Percentiles rank a stretch among this genome's conserved stretches.
These are phyloP conservation scores for Andrena dorsata DNA, from an alignment of 2,888 invertebrate species.

Conservation along the genomic window DNA sequence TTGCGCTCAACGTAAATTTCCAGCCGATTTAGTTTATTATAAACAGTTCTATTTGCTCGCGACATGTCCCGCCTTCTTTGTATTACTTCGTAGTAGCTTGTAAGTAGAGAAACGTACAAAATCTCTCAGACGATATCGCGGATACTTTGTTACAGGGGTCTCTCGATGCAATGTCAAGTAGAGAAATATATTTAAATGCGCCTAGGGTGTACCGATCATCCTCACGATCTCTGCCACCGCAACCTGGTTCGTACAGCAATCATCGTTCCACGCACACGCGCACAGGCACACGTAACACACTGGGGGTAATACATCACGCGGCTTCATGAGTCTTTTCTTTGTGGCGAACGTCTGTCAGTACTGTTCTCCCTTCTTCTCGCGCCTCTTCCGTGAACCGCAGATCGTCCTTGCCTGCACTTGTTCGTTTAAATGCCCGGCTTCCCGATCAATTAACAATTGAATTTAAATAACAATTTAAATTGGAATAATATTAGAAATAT, in stretches of 20 bases:
- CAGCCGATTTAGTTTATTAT: background rate
- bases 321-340: slow-evolving; percentile 64
- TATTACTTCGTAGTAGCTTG: too few species aligned
- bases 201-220: slow-evolving; percentile 13
- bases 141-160: background rate
- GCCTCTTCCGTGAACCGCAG: slow-evolving; percentile 59
- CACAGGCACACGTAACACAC: slow-evolving; percentile 26
- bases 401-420: slow-evolving; percentile 64
- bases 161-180: slow-evolving; percentile 20
- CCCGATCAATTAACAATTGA: slow-evolving; percentile 52
- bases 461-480: too few species aligned
- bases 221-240: slow-evolving; percentile 47
- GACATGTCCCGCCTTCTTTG: background rate
- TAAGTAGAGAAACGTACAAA: too few species aligned
- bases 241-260: slow-evolving; percentile 51
- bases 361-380: slow-evolving; percentile 45
- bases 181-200: slow-evolving; percentile 32
- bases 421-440: slow-evolving; percentile 31
- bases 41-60: background rate
- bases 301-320: slow-evolving; percentile 64
- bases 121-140: too few species aligned
- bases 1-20: background rate
- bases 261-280: slow-evolving; percentile 30
- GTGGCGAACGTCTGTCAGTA: slow-evolving; percentile 65
- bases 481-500: background rate